Evolutionary conservation across 2,888 invertebrate species (phyloP), one percentile per base, ranked within the genome.

Genomic region (Brachyptera putata): DNA sequence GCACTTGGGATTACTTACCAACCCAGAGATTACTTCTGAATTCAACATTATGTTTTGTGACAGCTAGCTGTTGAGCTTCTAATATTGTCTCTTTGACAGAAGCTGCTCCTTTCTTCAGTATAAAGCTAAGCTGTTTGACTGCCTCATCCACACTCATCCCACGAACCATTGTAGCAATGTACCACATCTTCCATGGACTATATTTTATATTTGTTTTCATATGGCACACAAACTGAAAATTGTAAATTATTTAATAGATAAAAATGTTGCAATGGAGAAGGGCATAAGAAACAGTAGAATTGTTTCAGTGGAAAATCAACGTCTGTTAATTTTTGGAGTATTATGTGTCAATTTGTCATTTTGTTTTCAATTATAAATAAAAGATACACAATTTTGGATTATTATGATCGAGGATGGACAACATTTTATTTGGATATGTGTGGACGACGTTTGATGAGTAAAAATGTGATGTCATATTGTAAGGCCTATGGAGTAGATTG

Each of bases 71-170:
- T 74, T 91, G 92, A 3, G 96, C 97, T 80, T 97, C 95, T 62
- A 89, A 76, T 64, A 98, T 80, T 1, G 89, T 83, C 74, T 95
- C 85, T 70, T 84, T 84, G 0, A 86, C 84, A 74, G 82, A 80
- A 56, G 74, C 76, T 43, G 88, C 89, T 25, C 92, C 93, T 75
- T 92, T 91, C 70, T 86, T 89, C 9, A 82, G 72, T 1, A 91
- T 80, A 78, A 93, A 95, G 68, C 84, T 85, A 13, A 97, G 76
- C 73, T 97, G 96, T 73, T 89, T 92, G 1, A 96, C 72, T 11
- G 97, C 97, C 76, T 97, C 96, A 75, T 97, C 96, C 1, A 96
- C 87, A 14, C 88, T 80, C 89, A 96, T 87, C 13, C 97, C 97
- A 68, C 96, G 82, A 1, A 97, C 84, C 71, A 96, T 81, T 66